Conservation (phyloP, 1,140 invertebrate genomes). For the Drosophila repletoides region DNA sequence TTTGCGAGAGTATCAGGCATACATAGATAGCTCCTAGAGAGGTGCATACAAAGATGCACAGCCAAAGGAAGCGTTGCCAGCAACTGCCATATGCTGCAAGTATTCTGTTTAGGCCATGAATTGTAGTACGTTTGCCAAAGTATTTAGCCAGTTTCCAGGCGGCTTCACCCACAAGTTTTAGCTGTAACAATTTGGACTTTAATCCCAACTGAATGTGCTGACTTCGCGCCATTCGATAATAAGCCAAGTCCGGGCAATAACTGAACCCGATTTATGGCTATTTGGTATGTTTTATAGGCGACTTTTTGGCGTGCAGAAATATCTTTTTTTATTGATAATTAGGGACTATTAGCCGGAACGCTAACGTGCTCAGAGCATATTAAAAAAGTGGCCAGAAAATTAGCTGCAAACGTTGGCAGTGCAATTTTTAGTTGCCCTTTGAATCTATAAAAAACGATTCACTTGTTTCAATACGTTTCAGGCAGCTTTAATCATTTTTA, state of each 20-base stretch:
- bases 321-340: constrained; percentile 54
- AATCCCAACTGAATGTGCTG: too few species aligned
- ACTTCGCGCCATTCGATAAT: constrained; percentile 27
- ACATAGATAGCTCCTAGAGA: constrained; percentile 71
- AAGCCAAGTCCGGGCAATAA: constrained; percentile 33
- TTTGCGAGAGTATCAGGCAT: constrained; percentile 64
- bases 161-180: constrained; percentile 34
- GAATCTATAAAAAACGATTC: too few species aligned
- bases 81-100: constrained; percentile 49
- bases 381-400: too few species aligned
- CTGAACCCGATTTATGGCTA: constrained; percentile 10
- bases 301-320: constrained; percentile 36
- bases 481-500: too few species aligned
- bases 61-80: constrained; percentile 71
- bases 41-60: constrained; percentile 59
- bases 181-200: constrained; percentile 9
- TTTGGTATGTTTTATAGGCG: constrained; percentile 47
- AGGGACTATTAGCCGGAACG: too few species aligned
- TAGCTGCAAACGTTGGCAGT: too few species aligned
- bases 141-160: constrained; percentile 59
- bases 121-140: constrained; percentile 69
- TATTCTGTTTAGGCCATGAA: constrained; percentile 69
- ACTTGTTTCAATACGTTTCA: too few species aligned
- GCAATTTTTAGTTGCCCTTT: too few species aligned
- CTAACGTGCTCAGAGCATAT: constrained; percentile 57